A percentile compares a stretch with the other conserved stretches of the same genome.
Evolutionary conservation across 2,797 vertebrate species (phyloP).

Genomic region (Austrolebias charrua): DNA sequence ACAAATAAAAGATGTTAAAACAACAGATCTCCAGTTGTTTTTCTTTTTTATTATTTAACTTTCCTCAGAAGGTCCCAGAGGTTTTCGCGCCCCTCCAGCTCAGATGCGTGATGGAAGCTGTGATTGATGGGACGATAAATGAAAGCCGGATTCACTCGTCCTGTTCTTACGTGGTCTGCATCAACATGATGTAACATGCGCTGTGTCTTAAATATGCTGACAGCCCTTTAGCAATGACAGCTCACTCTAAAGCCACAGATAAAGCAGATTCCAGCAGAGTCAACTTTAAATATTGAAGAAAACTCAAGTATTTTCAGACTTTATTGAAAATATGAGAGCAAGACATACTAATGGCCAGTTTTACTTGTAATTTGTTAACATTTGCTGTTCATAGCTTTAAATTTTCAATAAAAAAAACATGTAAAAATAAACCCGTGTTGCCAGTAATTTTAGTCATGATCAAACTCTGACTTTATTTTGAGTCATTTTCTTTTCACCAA

Average conservation of each 20-base stretch:
- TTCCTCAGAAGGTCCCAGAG: background rate
- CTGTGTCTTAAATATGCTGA: slow-evolving; percentile 39
- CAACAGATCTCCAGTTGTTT: too few species aligned
- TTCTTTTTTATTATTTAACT: too few species aligned
- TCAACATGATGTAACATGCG: slow-evolving; percentile 49
- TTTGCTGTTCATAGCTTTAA: too few species aligned
- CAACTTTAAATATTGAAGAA: background rate
- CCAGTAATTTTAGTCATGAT: too few species aligned
- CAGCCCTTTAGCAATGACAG: slow-evolving; percentile 23
- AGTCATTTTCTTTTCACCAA: too few species aligned
- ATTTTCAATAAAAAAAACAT: too few species aligned
- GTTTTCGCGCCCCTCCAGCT: background rate
- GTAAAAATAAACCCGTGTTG: too few species aligned
- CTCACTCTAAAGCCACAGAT: slow-evolving; percentile 47
- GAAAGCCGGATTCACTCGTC: slow-evolving; percentile 14
- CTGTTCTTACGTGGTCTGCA: slow-evolving; percentile 44
- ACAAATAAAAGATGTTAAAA: too few species aligned
- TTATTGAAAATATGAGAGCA: background rate
- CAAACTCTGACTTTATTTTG: too few species aligned
- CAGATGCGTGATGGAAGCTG: slow-evolving; percentile 25
- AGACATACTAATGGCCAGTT: background rate
- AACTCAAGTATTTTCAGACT: accelerated
- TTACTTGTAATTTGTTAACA: background rate
- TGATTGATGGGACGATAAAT: slow-evolving; percentile 55
- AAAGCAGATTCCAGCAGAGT: slow-evolving; percentile 9